phyloP scores from a whole-genome alignment of 1,140 invertebrate genomes.

The Dreissena polymorpha region DNA sequence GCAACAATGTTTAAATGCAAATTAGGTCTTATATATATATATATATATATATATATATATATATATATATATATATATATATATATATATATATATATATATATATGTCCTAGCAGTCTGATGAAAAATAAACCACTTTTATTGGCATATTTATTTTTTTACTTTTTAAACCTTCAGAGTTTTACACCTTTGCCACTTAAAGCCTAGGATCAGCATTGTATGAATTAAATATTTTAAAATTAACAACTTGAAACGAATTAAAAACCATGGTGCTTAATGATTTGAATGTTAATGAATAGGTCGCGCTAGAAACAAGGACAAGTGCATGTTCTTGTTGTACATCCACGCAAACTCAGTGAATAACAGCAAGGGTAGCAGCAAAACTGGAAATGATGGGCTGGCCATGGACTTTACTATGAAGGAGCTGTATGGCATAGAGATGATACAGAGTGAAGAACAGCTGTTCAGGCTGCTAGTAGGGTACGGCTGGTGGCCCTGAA shows the following conservation, averaged over 20 bases:
- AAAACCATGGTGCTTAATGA: too few relatives aligned
- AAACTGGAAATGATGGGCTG: slow-evolving; percentile 79
- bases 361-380: slow-evolving; percentile 82
- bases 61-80: background rate
- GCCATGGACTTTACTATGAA: slow-evolving; percentile 79
- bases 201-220: too few relatives aligned
- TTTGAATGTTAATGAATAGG: slow-evolving; percentile 51
- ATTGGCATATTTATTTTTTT: too few relatives aligned
- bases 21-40: too few relatives aligned
- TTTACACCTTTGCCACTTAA: too few relatives aligned
- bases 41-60: background rate
- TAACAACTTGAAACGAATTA: too few relatives aligned
- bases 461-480: slow-evolving; percentile 85
- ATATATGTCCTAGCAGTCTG: too few relatives aligned
- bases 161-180: too few relatives aligned
- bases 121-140: too few relatives aligned
- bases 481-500: slow-evolving; percentile 58
- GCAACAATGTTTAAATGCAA: too few relatives aligned
- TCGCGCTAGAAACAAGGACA: slow-evolving; percentile 80
- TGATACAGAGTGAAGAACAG: slow-evolving; percentile 88
- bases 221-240: too few relatives aligned
- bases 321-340: slow-evolving; percentile 86
- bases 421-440: slow-evolving; percentile 82
- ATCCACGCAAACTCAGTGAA: slow-evolving; percentile 87
- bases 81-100: too few relatives aligned